A percentile compares a stretch with the other conserved stretches of the same genome.
phyloP scores from a whole-genome alignment of 1,140 invertebrate genomes.

The Diprion similis region DNA sequence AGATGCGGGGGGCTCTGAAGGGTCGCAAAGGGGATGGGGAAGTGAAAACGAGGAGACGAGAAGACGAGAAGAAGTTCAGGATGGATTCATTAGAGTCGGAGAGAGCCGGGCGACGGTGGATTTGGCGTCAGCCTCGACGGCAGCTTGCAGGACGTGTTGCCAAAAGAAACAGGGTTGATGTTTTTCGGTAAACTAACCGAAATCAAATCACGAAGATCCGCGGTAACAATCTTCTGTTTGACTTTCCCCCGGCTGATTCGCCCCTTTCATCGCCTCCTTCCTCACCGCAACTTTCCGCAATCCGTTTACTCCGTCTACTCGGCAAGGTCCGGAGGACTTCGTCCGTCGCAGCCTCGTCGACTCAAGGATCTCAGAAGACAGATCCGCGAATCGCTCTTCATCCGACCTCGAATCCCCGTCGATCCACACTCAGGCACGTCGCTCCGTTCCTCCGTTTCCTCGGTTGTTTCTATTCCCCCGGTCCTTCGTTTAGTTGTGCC shows the following conservation, averaged over 20 bases:
- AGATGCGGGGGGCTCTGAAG: too few species aligned
- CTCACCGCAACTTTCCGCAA: not conserved
- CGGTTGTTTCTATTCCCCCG: too few species aligned
- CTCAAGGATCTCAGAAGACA: too few species aligned
- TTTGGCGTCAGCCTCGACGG: not conserved
- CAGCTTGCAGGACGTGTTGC: not conserved
- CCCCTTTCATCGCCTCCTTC: not conserved
- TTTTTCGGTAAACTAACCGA: slow-evolving; percentile 20
- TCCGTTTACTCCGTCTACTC: not conserved
- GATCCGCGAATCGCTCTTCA: too few species aligned
- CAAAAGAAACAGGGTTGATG: slow-evolving; percentile 1
- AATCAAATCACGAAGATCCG: slow-evolving; percentile 47
- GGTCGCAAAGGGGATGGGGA: too few species aligned
- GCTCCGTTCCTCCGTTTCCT: too few species aligned
- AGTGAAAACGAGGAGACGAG: too few species aligned
- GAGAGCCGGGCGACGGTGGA: not conserved
- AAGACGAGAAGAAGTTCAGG: too few species aligned
- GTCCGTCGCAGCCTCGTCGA: not conserved
- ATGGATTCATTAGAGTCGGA: not conserved
- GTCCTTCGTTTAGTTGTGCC: too few species aligned
- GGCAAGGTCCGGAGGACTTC: too few species aligned
- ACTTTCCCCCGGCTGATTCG: slow-evolving; percentile 44
- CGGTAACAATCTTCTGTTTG: slow-evolving; percentile 50
- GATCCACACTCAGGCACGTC: too few species aligned
- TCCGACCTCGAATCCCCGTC: too few species aligned